Evolutionary conservation across 2,113 vertebrate species (phyloP).

Genomic region (Trichechus manatus): DNA sequence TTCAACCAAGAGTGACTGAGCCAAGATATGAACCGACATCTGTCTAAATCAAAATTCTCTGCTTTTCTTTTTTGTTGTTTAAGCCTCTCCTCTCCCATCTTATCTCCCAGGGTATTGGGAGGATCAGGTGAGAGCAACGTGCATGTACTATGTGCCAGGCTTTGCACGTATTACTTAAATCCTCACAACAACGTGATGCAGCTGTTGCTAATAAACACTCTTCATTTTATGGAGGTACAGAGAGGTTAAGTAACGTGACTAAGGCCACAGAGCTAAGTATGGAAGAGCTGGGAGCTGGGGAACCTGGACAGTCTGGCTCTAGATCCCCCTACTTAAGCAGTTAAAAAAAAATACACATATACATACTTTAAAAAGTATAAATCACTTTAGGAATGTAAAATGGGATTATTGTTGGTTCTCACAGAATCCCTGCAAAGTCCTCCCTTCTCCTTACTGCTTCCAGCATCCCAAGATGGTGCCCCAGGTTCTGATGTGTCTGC

Average conservation of each 20-base stretch:
- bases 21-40: neutral
- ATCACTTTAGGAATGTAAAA: conserved; percentile 1
- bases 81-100: neutral
- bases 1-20: neutral
- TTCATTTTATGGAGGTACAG: neutral
- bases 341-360: neutral
- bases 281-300: neutral
- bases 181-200: neutral
- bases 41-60: conserved; percentile 1
- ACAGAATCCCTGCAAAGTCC: conserved; percentile 1
- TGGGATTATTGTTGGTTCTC: neutral
- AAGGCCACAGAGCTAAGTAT: conserved; percentile 2
- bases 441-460: neutral
- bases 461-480: neutral
- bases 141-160: neutral
- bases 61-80: neutral
- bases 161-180: neutral
- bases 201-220: neutral
- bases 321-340: neutral
- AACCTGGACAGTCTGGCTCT: neutral
- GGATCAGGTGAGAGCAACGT: neutral
- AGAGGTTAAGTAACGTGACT: neutral
- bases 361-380: neutral
- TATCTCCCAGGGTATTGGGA: neutral
- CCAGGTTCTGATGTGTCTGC: neutral